Evolutionary conservation across 2,888 invertebrate genomes (phyloP).

Genomic region (Erebia ligea): DNA sequence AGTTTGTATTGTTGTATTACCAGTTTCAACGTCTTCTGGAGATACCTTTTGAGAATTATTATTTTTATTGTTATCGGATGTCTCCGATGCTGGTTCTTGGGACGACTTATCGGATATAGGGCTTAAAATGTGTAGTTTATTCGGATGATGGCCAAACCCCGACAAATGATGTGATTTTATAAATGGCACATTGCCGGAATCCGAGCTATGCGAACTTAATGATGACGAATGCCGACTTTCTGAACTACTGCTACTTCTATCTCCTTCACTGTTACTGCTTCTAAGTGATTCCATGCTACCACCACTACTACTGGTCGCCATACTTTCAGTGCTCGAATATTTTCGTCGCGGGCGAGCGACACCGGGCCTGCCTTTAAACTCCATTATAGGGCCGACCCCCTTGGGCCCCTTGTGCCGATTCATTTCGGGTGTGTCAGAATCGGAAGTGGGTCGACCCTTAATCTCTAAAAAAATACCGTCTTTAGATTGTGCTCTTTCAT

Average conservation of each 20-base stretch:
- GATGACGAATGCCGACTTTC: constrained; percentile 93
- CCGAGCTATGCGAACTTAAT: constrained; percentile 93
- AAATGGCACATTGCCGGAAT: constrained; percentile 86
- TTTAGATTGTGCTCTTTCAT: constrained; percentile 87
- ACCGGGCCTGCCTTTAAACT: constrained; percentile 85
- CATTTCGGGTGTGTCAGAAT: constrained; percentile 81
- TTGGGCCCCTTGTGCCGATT: constrained; percentile 82
- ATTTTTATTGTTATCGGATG: constrained; percentile 91
- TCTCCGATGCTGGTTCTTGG: constrained; percentile 92
- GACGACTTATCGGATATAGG: constrained; percentile 96
- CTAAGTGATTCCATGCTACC: constrained; percentile 94
- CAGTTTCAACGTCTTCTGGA: constrained; percentile 85
- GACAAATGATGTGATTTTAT: constrained; percentile 84
- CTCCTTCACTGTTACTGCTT: constrained; percentile 94
- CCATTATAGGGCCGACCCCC: constrained; percentile 84
- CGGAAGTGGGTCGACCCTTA: constrained; percentile 86
- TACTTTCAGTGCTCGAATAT: constrained; percentile 93
- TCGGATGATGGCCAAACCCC: constrained; percentile 88
- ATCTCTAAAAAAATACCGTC: constrained; percentile 89
- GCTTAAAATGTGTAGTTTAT: constrained; percentile 92
- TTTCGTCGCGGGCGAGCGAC: constrained; percentile 80
- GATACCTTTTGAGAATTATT: constrained; percentile 91
- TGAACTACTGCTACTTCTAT: constrained; percentile 92
- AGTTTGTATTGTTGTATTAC: constrained; percentile 69
- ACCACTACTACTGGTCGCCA: constrained; percentile 93